Percentiles rank a stretch among this genome's conserved stretches.
Conservation (phyloP, 2,113 vertebrate genomes). For the Sinocyclocheilus maitianheensis region DNA sequence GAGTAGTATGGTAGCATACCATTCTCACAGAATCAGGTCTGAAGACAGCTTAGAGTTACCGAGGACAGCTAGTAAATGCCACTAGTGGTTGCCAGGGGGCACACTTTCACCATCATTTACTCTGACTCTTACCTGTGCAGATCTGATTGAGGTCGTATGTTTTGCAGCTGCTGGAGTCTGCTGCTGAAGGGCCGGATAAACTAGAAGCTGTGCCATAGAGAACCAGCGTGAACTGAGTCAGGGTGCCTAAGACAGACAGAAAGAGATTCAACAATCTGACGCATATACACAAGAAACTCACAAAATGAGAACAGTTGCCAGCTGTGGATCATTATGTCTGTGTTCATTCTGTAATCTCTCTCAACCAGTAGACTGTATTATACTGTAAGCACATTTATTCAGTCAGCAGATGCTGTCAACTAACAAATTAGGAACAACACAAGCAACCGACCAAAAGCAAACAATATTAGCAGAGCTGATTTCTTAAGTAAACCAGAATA, state of each 20-base stretch:
- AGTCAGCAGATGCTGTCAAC: background rate
- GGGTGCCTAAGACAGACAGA: constrained; percentile 78
- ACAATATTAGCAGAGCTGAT: background rate
- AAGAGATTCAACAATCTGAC: constrained; percentile 5
- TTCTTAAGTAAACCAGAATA: background rate
- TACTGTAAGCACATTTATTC: background rate
- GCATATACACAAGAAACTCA: background rate
- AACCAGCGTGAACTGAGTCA: constrained; percentile 92
- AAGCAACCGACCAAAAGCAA: background rate
- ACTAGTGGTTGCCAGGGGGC: constrained; percentile 66
- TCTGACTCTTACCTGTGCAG: constrained; percentile 86
- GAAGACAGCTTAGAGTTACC: background rate
- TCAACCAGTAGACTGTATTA: background rate
- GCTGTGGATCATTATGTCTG: background rate
- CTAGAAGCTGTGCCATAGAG: constrained; percentile 84
- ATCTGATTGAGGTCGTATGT: constrained; percentile 86
- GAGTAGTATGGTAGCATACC: background rate
- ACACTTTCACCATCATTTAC: constrained; percentile 53
- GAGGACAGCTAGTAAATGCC: background rate
- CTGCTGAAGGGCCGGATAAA: constrained; percentile 68
- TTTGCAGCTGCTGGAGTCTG: constrained; percentile 83
- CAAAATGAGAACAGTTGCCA: background rate
- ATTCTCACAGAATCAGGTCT: background rate
- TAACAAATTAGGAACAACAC: background rate
- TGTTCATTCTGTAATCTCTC: background rate